Base-by-base conservation (phyloP, 64 coral and sea anemone genomes). In the Trachythela sp. region DNA sequence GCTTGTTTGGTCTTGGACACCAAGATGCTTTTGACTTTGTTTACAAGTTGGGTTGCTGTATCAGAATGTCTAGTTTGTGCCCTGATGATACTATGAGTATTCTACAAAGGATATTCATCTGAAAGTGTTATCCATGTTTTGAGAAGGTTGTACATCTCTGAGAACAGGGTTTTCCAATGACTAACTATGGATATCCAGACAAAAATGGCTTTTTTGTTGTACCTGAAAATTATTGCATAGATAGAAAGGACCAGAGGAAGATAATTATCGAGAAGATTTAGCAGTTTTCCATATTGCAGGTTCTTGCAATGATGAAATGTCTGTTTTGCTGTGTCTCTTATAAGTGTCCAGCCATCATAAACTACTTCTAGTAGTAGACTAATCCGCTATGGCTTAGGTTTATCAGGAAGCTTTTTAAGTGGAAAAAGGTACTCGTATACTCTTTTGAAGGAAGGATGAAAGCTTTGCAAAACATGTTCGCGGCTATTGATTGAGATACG, bases 51-150 rank as follows among this genome's bases (percentile, higher is more conserved):
- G 31, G 60, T 39, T 48, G 88, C 88, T 48, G 39, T 89, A 43
- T 89, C 88, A 80, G 88, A 89, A 48, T 56, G 68, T 80, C 75
- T 89, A 26, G 88, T 42, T 89, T 89, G 88, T 13, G 88, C 75
- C 30, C 88, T 45, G 42, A 84, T 42, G 13, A 90, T 84, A 39
- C 88, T 90, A 43, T 90, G 88, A 13, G 88, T 90, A 56, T 90
- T 90, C 83, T 90, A 70, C 2, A 90, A 70, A 84, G 77, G 88
- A 36, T 90, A 90, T 84, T 90, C 71, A 84, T 90, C 76, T 83
- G 80, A 77, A 18, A 64, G 26, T 36, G 43, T 36, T 39, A 84
- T 50, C 70, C 52, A 90, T 1, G 49, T 83, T 37, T 33, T 42
- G 17, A 90, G 71, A 31, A 58, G 29, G 32, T 90, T 48, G 32